Evolutionary conservation across 2,113 vertebrate genomes (phyloP).

Genomic region (Cathartes aura): DNA sequence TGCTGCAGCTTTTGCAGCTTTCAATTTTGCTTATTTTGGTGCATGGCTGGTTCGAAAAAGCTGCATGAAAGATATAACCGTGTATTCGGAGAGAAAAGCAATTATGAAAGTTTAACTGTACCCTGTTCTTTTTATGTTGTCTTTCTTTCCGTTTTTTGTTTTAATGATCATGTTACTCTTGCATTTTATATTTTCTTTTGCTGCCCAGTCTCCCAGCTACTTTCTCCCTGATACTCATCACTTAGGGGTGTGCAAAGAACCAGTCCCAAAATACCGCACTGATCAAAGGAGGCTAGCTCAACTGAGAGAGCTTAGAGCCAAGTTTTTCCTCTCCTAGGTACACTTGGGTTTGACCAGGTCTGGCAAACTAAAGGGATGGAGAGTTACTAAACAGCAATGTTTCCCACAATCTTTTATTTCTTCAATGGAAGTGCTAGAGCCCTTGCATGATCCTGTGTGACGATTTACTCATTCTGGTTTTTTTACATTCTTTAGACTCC

Average conservation of each 20-base stretch:
- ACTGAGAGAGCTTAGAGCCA: slow-evolving; percentile 79
- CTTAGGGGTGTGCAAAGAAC: slow-evolving; percentile 87
- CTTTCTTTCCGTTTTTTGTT: slow-evolving; percentile 74
- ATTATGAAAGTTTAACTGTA: slow-evolving; percentile 79
- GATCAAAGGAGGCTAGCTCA: slow-evolving; percentile 76
- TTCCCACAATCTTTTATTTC: not conserved
- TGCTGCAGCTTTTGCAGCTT: slow-evolving; percentile 80
- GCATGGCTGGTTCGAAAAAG: slow-evolving; percentile 81
- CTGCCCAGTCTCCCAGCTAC: slow-evolving; percentile 81
- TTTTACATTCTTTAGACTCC: not conserved
- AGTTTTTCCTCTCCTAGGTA: slow-evolving; percentile 81
- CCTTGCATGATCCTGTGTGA: not conserved
- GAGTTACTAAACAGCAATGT: not conserved
- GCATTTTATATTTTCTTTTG: slow-evolving; percentile 76
- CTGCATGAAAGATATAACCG: slow-evolving; percentile 77
- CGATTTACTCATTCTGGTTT: not conserved
- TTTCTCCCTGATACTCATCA: slow-evolving; percentile 77
- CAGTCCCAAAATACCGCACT: slow-evolving; percentile 63
- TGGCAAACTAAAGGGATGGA: not conserved
- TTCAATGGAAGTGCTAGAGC: not conserved
- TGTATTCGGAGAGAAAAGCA: slow-evolving; percentile 73
- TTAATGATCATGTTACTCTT: slow-evolving; percentile 75
- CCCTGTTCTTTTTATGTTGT: slow-evolving; percentile 87
- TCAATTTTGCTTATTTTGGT: slow-evolving; percentile 71
- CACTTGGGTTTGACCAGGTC: not conserved